phyloP scores from a whole-genome alignment of 2,888 invertebrate species.

The Drosophila tanythrix region DNA sequence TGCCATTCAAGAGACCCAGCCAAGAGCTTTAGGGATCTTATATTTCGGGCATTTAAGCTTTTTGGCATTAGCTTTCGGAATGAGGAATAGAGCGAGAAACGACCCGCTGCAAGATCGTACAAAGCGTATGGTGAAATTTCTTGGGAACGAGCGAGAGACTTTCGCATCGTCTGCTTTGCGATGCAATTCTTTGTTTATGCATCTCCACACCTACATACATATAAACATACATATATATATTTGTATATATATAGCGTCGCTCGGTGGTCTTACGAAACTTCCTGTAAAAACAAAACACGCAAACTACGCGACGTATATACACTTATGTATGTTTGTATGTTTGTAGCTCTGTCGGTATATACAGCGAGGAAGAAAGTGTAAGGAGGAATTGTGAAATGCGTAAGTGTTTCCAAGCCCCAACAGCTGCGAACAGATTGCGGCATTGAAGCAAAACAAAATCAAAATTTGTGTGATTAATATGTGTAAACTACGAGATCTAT shows the following conservation, averaged over 20 bases:
- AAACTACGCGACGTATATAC: slow-evolving; percentile 23
- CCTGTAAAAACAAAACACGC: slow-evolving; percentile 68
- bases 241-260: slow-evolving; percentile 24
- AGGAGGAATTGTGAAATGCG: slow-evolving; percentile 44
- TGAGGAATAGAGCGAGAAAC: slow-evolving; percentile 49
- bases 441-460: slow-evolving; percentile 31
- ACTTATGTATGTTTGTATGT: not conserved
- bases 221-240: slow-evolving; percentile 6
- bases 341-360: not conserved
- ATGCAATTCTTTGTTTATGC: slow-evolving; percentile 75
- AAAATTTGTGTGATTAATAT: slow-evolving; percentile 14
- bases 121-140: slow-evolving; percentile 59
- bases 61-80: slow-evolving; percentile 55
- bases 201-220: slow-evolving; percentile 33
- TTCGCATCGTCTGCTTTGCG: slow-evolving; percentile 39
- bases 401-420: slow-evolving; percentile 44
- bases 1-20: slow-evolving; percentile 61
- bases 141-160: slow-evolving; percentile 30
- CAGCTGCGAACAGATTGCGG: slow-evolving; percentile 48
- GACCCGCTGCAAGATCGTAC: slow-evolving; percentile 32
- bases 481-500: slow-evolving; percentile 9
- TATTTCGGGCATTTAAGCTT: slow-evolving; percentile 58
- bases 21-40: slow-evolving; percentile 73
- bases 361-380: slow-evolving; percentile 25
- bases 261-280: slow-evolving; percentile 70